Evolutionary conservation across 2,113 vertebrate species (phyloP), one percentile per base, ranked within the genome.

Genomic region (Anhinga rufa): DNA sequence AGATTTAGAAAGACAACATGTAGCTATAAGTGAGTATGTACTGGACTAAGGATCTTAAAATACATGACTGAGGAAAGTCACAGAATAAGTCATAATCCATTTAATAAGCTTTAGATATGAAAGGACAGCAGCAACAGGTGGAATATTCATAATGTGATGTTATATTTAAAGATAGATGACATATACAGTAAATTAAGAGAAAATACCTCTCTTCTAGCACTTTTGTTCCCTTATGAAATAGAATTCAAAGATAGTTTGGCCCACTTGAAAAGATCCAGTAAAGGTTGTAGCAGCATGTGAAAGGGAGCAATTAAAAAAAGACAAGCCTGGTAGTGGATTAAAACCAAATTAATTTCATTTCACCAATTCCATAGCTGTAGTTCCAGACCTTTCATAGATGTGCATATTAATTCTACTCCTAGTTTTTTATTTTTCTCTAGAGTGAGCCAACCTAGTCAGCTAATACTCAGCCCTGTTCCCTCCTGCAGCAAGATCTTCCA

Each of bases 51-150:
- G 60, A 92, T 58, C 46, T 84, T 76, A 77, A 89, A 96, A 84
- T 80, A 77, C 0, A 6, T 42, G 40, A 80, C 52, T 72, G 31
- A 72, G 15, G 52, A 81, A 91, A 94, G 44, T 81, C 49, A 84
- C 17, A 91, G 54, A 69, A 79, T 61, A 88, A 94, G 55, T 57
- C 31, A 51, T 80, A 93, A 92, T 89, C 24, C 46, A 58, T 88
- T 93, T 91, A 20, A 84, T 64, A 75, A 91, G 29, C 7, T 91
- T 87, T 68, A 79, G 48, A 65, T 65, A 15, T 69, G 54, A 87
- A 95, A 94, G 32, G 17, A 76, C 69, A 89, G 34, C n/a, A 91
- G 52, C 86, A 95, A 95, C 57, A 78, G 19, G 57, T 95, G 76
- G 61, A 82, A 42, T 71, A 87, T 6, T 31, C 42, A 77, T 42